These are phyloP conservation scores for Pectinophora gossypiella DNA, from an alignment of 1,140 invertebrate species.

Conservation along the genomic window DNA sequence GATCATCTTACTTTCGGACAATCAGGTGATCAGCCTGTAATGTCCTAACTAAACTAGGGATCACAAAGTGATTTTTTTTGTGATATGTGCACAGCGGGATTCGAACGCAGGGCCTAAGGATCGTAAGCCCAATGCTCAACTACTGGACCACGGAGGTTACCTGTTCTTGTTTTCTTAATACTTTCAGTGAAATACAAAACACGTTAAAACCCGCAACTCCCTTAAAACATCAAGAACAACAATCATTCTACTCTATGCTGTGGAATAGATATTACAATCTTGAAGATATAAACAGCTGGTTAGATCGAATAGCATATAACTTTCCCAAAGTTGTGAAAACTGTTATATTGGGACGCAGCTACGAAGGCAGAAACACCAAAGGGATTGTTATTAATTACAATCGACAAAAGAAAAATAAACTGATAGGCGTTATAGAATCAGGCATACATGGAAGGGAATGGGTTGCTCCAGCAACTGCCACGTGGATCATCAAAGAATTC, in stretches of 20 bases:
- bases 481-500: conserved; percentile 83
- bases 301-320: conserved; percentile 53
- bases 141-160: too few species aligned
- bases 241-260: conserved; percentile 31
- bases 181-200: conserved; percentile 46
- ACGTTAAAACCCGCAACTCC: conserved; percentile 30
- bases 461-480: conserved; percentile 83
- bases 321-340: conserved; percentile 68
- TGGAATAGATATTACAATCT: conserved; percentile 73
- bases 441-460: conserved; percentile 88
- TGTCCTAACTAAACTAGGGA: too few species aligned
- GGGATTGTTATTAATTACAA: conserved; percentile 79
- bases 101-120: too few species aligned
- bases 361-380: conserved; percentile 79
- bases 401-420: conserved; percentile 24
- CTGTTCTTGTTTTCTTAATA: too few species aligned
- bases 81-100: too few species aligned
- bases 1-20: too few species aligned
- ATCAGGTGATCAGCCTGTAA: too few species aligned
- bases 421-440: conserved; percentile 72
- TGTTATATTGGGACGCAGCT: conserved; percentile 75
- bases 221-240: conserved; percentile 2
- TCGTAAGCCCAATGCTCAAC: too few species aligned
- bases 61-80: too few species aligned
- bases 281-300: conserved; percentile 68